Evolutionary conservation across 1,140 invertebrate species (phyloP).

Genomic region (Drosophila parabipectinata): DNA sequence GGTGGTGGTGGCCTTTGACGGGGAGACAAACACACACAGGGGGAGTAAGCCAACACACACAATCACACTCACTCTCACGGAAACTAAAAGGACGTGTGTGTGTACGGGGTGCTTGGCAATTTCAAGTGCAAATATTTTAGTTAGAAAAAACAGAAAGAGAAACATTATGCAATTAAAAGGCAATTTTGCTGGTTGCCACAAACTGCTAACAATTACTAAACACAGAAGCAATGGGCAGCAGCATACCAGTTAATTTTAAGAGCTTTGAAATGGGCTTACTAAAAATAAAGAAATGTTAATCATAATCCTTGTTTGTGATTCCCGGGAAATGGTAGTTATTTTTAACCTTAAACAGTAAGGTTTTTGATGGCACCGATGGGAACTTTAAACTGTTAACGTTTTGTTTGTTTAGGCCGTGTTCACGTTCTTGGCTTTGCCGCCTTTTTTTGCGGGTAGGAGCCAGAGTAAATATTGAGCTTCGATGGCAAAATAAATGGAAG

Average conservation of each 20-base stretch:
- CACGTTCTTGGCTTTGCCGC: conserved; percentile 49
- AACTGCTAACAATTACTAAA: conserved; percentile 49
- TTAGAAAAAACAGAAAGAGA: conserved; percentile 23
- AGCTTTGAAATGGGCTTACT: neutral
- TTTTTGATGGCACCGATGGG: conserved; percentile 1
- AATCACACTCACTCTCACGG: no score
- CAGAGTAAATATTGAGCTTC: conserved; percentile 63
- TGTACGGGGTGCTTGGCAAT: conserved; percentile 22
- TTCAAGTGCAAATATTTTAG: conserved; percentile 40
- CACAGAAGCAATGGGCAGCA: neutral
- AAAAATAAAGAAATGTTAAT: neutral
- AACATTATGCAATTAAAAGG: conserved; percentile 73
- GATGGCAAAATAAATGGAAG: conserved; percentile 4
- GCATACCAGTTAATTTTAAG: neutral
- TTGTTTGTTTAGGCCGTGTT: conserved; percentile 65
- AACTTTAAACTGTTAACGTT: conserved; percentile 45
- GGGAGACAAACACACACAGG: neutral
- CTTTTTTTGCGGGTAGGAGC: conserved; percentile 29
- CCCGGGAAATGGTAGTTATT: neutral
- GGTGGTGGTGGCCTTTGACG: conserved; percentile 17
- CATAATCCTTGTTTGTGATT: neutral
- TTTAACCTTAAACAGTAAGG: neutral
- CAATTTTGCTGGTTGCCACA: conserved; percentile 56
- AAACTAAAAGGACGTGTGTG: no score
- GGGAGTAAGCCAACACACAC: neutral